Evolutionary conservation across 2,113 vertebrate genomes (phyloP), one percentile per base, ranked within the genome.

Genomic region (Propithecus coquereli): DNA sequence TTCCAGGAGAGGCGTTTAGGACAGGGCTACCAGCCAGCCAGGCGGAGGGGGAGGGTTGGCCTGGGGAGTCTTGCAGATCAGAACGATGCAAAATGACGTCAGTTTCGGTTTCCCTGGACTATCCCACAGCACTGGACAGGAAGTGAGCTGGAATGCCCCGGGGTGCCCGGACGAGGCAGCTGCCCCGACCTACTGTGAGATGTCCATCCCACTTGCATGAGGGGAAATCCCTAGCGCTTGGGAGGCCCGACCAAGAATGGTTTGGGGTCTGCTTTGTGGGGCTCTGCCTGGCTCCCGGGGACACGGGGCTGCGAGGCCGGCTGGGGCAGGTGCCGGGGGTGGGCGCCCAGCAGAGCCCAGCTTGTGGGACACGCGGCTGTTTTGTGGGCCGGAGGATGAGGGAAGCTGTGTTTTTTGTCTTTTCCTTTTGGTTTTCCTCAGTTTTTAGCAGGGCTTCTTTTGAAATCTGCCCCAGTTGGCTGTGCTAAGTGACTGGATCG

Each of bases 381-480:
- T 7, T 22, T 1, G 40, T 27, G 43, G 85, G 52, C 66, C 27
- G 54, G 52, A 10, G 43, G 6, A 9, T 0, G 5, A 34, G 47
- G 83, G 50, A 14, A 2, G 52, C 50, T 63, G 30, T 45, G 32
- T n/a, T 27, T 85, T 66, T 30, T 68, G 54, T 27, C 43, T 57
- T 11, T 65, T 5, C n/a, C 22, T 40, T 85, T 47, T 3, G 27
- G 40, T 45, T 32, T 54, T 89, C 74, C 81, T 65, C 13, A 5
- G 85, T 77, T 61, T 70, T 61, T 3, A 65, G 45, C 22, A 8
- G 50, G 47, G 14, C 47, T 92, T 18, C 74, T 45, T 90, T 57
- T 80, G 90, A 66, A 91, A 73, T 73, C n/a, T 54, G 88, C 45
- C 66, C 74, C 65, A 84, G 22, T 86, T 20, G 80, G 89, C 85